Evolutionary conservation across 2,113 vertebrate species (phyloP).

Genomic region (Chunga burmeisteri): DNA sequence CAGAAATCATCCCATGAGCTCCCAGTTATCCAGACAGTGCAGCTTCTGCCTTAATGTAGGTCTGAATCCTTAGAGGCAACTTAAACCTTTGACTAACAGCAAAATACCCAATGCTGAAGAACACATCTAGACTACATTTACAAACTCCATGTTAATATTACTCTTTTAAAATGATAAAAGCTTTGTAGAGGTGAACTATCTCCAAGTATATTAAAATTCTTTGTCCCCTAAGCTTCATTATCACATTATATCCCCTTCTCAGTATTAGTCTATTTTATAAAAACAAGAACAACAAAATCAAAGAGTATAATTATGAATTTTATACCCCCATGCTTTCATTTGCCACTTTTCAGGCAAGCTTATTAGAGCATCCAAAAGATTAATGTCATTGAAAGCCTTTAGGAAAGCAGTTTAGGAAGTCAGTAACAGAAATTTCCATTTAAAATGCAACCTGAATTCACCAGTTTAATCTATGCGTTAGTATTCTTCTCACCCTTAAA

Average conservation of each 20-base stretch:
- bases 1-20: background rate
- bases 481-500: background rate
- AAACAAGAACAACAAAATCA: background rate
- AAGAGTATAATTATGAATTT: background rate
- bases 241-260: background rate
- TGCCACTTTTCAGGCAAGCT: background rate
- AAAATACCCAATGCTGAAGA: background rate
- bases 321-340: background rate
- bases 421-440: background rate
- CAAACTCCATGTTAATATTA: background rate
- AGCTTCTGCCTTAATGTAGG: background rate
- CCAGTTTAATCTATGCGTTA: background rate
- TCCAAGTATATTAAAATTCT: background rate
- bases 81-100: background rate
- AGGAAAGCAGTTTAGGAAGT: background rate
- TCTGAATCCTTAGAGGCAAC: background rate
- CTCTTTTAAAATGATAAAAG: background rate
- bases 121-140: background rate
- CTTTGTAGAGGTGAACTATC: background rate
- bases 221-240: background rate
- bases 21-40: accelerated
- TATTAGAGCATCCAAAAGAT: background rate
- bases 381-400: background rate
- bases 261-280: background rate
- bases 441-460: background rate